Evolutionary conservation across 2,113 vertebrate genomes (phyloP).

Genomic region (Corythornis vintsioides): DNA sequence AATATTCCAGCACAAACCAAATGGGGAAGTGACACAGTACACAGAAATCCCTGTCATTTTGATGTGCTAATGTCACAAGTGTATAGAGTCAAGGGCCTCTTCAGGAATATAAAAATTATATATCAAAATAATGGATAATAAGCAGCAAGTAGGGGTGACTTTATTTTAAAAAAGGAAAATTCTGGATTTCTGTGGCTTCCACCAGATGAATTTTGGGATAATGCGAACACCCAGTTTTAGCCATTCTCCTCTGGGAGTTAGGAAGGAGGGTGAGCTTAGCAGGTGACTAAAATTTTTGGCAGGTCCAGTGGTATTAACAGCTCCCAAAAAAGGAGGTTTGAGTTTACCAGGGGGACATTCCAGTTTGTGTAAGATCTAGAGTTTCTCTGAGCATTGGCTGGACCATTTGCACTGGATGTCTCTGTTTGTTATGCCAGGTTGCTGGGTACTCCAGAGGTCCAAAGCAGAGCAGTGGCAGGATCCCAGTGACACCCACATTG

Average conservation of each 20-base stretch:
- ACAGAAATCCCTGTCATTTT: background rate
- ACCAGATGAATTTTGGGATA: background rate
- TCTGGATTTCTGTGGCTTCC: background rate
- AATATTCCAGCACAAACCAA: conserved; percentile 2
- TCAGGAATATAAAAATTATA: background rate
- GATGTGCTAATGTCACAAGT: background rate
- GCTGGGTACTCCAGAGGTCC: conserved; percentile 10
- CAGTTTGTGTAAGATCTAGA: background rate
- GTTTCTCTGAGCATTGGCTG: conserved; percentile 18
- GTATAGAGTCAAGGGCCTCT: background rate
- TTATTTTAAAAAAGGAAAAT: background rate
- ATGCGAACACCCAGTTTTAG: background rate
- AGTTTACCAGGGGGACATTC: background rate
- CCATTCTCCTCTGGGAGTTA: background rate
- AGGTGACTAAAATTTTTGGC: conserved; percentile 40
- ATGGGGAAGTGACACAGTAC: background rate
- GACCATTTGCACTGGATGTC: conserved; percentile 6
- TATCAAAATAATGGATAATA: background rate
- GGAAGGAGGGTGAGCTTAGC: background rate
- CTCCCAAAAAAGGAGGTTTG: conserved; percentile 9
- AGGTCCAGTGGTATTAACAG: background rate
- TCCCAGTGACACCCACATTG: accelerated
- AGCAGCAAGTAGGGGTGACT: background rate
- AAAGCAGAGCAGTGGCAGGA: background rate
- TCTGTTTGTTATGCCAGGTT: conserved; percentile 50